Base-by-base conservation (phyloP, 2,888 invertebrate species). In the Ophraella communa region DNA sequence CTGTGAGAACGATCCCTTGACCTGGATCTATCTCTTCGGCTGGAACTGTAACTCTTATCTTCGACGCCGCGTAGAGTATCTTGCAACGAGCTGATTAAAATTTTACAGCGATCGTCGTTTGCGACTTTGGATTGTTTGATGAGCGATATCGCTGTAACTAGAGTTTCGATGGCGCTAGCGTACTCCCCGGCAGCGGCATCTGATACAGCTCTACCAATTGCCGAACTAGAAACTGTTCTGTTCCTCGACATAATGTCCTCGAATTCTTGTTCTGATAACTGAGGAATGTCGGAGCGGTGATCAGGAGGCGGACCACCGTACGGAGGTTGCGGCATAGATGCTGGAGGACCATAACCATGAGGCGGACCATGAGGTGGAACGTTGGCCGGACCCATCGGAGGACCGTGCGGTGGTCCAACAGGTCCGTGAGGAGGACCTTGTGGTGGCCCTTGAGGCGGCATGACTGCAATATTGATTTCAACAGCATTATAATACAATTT, bases 161-260 rank as follows among this genome's bases (percentile, higher is more conserved):
- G 86, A 2, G 99, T 99, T 84, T 99, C 98, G 69, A 99, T 97
- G 54, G 99, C 99, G 82, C 96, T 96, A 1, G 96, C 95, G 84
- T 95, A 97, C 84, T 99, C 98, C 8, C 98, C 96, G 62, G 96
- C 95, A 45, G 96, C 96, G 2, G 98, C 98, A 84, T 98, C 98
- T 54, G 95, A 94, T 39, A 99, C 98, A 10, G 99, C 99, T 65
- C 98, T 59, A 8, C 68, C 94, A 72, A 99, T 99, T 17, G 99
- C 99, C 57, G 95, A 96, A 72, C 96, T 96, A 35, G 96, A 97
- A 0, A 99, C 98, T 7, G 98, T 98, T 73, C 98, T 88, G 84
- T 99, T 99, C 70, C 98, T 88, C 62, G 93, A 90, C 94, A 99
- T 97, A 61, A 97, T 95, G 81, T 99, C 99, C 82, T 99, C 98